phyloP scores from a whole-genome alignment of 2,113 vertebrate species.

The Poeciliopsis prolifica region DNA sequence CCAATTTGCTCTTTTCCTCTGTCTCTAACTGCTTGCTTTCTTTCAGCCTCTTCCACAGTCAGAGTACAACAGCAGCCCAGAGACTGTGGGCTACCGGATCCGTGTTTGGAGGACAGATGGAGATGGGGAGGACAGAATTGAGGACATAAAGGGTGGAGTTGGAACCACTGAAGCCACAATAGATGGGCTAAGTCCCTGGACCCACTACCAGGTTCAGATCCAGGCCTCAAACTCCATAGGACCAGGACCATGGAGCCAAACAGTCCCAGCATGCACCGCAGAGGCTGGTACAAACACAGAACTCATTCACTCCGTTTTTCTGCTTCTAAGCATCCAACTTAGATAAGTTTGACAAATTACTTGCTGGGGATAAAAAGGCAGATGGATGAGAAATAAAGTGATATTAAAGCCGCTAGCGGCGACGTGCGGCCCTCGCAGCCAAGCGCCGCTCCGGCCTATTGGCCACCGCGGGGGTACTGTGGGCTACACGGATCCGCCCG shows the following conservation, averaged over 20 bases:
- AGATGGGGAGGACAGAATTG: conserved; percentile 56
- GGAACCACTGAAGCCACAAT: conserved; percentile 79
- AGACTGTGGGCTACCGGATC: conserved; percentile 90
- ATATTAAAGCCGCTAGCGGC: not conserved
- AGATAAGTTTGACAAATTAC: conserved; percentile 14
- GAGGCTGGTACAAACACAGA: conserved; percentile 85
- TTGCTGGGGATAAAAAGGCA: conserved; percentile 30
- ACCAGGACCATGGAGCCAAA: conserved; percentile 89
- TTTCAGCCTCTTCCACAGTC: conserved; percentile 87
- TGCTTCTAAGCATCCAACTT: conserved; percentile 31
- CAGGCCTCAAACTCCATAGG: conserved; percentile 95
- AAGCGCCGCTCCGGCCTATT: too few relatives aligned
- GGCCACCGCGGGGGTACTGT: too few relatives aligned
- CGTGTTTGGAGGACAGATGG: conserved; percentile 78
- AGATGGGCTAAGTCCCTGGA: conserved; percentile 90
- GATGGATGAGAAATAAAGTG: conserved; percentile 39
- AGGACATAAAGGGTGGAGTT: conserved; percentile 74
- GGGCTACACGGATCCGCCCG: too few relatives aligned
- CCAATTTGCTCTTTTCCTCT: not conserved
- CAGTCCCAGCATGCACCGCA: conserved; percentile 81
- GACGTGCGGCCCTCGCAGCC: too few relatives aligned
- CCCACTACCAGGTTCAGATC: conserved; percentile 88
- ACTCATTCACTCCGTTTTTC: conserved; percentile 19
- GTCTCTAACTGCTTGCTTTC: not conserved
- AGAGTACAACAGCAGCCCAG: conserved; percentile 90